Conservation (phyloP, 2,113 vertebrate genomes). For the Chlamydotis undulata region DNA sequence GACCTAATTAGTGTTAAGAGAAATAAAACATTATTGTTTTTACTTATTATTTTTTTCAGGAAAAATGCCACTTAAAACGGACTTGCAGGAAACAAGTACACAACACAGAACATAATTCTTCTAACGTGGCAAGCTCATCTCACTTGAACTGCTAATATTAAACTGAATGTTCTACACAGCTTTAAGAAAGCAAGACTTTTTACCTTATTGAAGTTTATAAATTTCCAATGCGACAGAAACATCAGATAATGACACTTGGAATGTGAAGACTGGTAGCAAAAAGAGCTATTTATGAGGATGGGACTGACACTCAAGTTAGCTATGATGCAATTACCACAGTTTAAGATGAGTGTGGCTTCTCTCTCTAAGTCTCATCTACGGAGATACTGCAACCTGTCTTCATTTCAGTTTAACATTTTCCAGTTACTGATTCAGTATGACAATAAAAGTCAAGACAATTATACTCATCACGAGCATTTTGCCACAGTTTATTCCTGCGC, state of each 20-base stretch:
- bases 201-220: not conserved
- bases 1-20: not conserved
- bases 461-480: not conserved
- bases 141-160: not conserved
- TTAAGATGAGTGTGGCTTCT: not conserved
- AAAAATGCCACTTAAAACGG: not conserved
- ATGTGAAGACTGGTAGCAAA: not conserved
- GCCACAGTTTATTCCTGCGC: not conserved
- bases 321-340: not conserved
- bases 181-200: not conserved
- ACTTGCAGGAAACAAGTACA: not conserved
- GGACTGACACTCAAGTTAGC: not conserved
- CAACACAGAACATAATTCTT: not conserved
- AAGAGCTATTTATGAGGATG: not conserved
- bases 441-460: not conserved
- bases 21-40: not conserved
- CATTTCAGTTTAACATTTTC: not conserved
- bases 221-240: not conserved
- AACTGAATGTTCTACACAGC: not conserved
- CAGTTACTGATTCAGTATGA: not conserved
- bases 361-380: not conserved
- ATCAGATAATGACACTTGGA: not conserved
- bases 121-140: not conserved
- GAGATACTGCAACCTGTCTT: not conserved
- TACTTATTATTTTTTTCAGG: not conserved